Evolutionary conservation across 2,888 invertebrate genomes (phyloP), one percentile per base, ranked within the genome.

Genomic region (Rhogogaster chlorosoma): DNA sequence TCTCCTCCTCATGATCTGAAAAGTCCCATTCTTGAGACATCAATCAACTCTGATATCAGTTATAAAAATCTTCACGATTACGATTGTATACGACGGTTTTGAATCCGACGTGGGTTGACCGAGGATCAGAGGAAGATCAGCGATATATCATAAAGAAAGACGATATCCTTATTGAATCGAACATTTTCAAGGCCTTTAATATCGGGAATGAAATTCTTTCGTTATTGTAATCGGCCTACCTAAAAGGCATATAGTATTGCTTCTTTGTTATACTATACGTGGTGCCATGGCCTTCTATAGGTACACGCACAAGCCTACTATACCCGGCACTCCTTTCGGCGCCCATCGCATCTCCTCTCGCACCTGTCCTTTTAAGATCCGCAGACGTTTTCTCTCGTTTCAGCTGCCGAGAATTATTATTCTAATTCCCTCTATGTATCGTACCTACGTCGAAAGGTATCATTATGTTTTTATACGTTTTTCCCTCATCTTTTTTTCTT

Each of bases 351-450:
- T 83, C 67, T 67, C 67, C 83, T 64, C 67, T 64, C 67, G 67
- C 83, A 83, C 83, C 83, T 83, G 83, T 67, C 67, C 70, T 67
- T 83, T 67, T 36, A 38, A 70, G 83, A 83, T 67, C 42, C 64
- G 77, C 49, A 49, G 80, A 80, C 64, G 36, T 57, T 80, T 80
- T 80, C 61, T 61, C 80, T 42, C 26, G n/a, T 38, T 80, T 38
- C 80, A 80, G 80, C 80, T 80, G 80, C 80, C 61, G 36, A 22
- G 61, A 61, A 61, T 80, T 61, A 80, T 80, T 36, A 64, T 80
- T 77, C 77, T 77, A 42, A 36, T 36, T 32, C 36, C 12, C 2
- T 32, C 36, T n/a, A 32, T 70, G 5, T 70, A 22, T 42, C 22
- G n/a, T 22, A 75, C 18, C 15, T 45, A 75, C 18, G 26, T 45